Evolutionary conservation across 2,113 vertebrate genomes (phyloP).

Genomic region (Maccullochella peelii): DNA sequence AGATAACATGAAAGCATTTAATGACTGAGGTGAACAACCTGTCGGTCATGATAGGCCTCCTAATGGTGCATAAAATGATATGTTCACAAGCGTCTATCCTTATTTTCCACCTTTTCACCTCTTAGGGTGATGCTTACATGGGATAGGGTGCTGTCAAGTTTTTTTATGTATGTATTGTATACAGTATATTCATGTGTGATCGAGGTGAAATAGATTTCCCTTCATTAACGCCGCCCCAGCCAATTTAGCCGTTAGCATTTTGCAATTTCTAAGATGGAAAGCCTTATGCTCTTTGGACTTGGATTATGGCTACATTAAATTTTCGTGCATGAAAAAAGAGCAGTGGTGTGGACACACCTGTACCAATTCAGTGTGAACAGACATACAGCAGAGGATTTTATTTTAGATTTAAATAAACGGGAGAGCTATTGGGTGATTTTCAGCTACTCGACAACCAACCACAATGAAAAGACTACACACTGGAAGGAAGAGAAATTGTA

Average conservation of each 20-base stretch:
- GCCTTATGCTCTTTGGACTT: neutral
- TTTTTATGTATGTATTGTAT: neutral
- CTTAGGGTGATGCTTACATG: neutral
- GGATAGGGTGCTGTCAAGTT: neutral
- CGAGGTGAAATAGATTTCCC: neutral
- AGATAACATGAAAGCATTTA: too few relatives aligned
- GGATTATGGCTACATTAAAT: neutral
- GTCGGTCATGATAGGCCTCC: neutral
- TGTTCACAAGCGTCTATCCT: neutral
- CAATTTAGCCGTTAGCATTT: neutral
- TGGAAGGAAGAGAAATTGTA: neutral
- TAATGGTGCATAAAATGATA: slow-evolving; percentile 5
- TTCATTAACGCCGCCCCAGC: neutral
- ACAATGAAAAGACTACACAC: slow-evolving; percentile 6
- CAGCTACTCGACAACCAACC: neutral
- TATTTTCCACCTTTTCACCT: neutral
- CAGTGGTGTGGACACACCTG: neutral
- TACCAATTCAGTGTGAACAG: neutral
- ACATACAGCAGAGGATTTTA: slow-evolving; percentile 18
- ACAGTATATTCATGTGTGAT: neutral
- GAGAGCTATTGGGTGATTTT: slow-evolving; percentile 7
- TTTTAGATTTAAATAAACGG: slow-evolving; percentile 11
- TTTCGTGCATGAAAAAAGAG: neutral
- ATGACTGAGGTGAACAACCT: slow-evolving; percentile 3
- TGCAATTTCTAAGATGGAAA: neutral